Conservation (phyloP, 2,888 invertebrate species). For the Amaurobius ferox region DNA sequence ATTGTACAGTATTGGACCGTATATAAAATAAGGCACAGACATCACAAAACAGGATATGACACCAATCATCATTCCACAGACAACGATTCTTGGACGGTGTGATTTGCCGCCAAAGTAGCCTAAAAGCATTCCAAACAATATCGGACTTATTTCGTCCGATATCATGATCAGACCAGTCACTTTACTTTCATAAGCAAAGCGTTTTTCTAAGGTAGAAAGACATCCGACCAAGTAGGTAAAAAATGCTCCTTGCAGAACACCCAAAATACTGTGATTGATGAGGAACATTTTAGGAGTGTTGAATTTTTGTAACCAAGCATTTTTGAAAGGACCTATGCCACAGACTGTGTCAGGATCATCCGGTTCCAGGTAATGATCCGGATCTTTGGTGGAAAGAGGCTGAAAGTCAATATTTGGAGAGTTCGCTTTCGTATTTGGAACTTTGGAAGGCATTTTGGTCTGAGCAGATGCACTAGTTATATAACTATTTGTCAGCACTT, state of each 20-base stretch:
- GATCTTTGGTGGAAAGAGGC: constrained; percentile 40
- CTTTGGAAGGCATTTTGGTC: constrained; percentile 32
- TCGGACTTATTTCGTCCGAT: constrained; percentile 72
- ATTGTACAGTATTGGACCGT: constrained; percentile 67
- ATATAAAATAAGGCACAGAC: constrained; percentile 73
- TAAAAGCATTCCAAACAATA: constrained; percentile 63
- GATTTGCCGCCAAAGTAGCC: constrained; percentile 73
- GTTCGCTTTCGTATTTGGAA: constrained; percentile 39
- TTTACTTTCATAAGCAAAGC: constrained; percentile 74
- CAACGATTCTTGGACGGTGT: constrained; percentile 71
- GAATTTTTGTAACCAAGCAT: constrained; percentile 72
- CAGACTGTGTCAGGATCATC: constrained; percentile 60
- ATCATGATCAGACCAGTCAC: constrained; percentile 74
- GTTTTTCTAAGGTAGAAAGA: constrained; percentile 73
- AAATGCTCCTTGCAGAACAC: constrained; percentile 73
- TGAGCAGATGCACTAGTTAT: too few relatives aligned
- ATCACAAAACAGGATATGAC: constrained; percentile 70
- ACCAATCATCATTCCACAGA: constrained; percentile 64
- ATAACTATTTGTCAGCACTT: too few relatives aligned
- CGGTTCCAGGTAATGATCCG: neutral
- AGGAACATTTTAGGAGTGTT: constrained; percentile 73
- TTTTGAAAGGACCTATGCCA: constrained; percentile 73
- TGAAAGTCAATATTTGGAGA: constrained; percentile 43
- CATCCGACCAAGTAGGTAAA: constrained; percentile 73
- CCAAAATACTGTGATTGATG: constrained; percentile 71